These are phyloP conservation scores for Branchellion lobata DNA, from an alignment of 2,888 invertebrate genomes.

Conservation along the genomic window DNA sequence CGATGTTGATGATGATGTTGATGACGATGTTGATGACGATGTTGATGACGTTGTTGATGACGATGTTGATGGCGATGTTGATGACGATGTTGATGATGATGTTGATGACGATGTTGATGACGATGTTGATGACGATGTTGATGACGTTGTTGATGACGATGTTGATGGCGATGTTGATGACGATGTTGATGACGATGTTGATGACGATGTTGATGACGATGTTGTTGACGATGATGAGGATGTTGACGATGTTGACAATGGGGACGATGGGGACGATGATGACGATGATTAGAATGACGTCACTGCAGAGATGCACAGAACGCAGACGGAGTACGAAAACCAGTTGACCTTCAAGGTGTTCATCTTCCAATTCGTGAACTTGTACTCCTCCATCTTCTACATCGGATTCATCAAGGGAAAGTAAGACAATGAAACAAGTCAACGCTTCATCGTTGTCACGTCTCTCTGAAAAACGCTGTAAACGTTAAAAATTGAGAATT, in stretches of 20 bases:
- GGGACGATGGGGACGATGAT: neutral
- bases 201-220: too few species aligned
- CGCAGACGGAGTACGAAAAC: slow-evolving; percentile 63
- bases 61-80: too few species aligned
- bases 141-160: too few species aligned
- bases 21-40: too few species aligned
- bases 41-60: too few species aligned
- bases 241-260: neutral
- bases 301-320: slow-evolving; percentile 62
- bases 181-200: too few species aligned
- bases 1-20: too few species aligned
- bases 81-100: too few species aligned
- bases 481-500: neutral
- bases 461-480: neutral
- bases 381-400: slow-evolving; percentile 63
- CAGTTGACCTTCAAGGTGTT: slow-evolving; percentile 63
- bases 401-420: slow-evolving; percentile 63
- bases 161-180: too few species aligned
- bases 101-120: too few species aligned
- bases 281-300: neutral
- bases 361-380: slow-evolving; percentile 63
- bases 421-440: slow-evolving; percentile 55
- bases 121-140: too few species aligned
- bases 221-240: too few species aligned
- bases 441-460: neutral